Percentiles rank a stretch among this genome's conserved stretches.
Evolutionary conservation across 2,113 vertebrate species (phyloP).

Genomic region (Python bivittatus): DNA sequence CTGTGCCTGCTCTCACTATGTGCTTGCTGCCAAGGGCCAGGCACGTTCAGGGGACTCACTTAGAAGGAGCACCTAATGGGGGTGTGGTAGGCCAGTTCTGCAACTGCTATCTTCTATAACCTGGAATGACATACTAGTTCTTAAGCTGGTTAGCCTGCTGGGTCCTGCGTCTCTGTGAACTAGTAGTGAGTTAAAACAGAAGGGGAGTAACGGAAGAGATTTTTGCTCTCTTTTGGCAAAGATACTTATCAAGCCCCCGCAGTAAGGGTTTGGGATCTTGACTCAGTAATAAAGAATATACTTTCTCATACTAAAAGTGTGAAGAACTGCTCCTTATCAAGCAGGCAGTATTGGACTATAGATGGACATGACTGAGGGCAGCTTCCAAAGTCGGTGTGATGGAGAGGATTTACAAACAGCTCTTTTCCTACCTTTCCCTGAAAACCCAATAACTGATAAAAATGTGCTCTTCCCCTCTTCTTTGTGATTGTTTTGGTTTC

Average conservation of each 20-base stretch:
- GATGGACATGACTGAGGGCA: background rate
- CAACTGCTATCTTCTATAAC: background rate
- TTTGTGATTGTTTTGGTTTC: conserved; percentile 24
- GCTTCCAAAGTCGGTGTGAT: background rate
- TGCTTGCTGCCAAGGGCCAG: background rate
- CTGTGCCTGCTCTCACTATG: background rate
- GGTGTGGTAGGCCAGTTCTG: background rate
- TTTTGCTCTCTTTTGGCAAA: too few species aligned
- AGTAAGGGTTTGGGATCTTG: background rate
- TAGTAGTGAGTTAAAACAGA: background rate
- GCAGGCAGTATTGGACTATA: background rate
- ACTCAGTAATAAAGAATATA: background rate
- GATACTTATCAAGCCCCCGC: background rate
- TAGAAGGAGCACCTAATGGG: background rate
- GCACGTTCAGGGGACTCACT: background rate
- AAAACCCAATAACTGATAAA: background rate
- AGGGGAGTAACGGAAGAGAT: too few species aligned
- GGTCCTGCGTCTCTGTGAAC: background rate
- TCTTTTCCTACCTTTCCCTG: background rate
- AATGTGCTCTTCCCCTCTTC: background rate
- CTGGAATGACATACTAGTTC: background rate
- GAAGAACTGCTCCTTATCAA: background rate
- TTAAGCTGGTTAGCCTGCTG: background rate
- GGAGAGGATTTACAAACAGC: background rate
- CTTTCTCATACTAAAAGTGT: background rate